Evolutionary conservation across 2,113 vertebrate species (phyloP).

Genomic region (Trogon melanurus): DNA sequence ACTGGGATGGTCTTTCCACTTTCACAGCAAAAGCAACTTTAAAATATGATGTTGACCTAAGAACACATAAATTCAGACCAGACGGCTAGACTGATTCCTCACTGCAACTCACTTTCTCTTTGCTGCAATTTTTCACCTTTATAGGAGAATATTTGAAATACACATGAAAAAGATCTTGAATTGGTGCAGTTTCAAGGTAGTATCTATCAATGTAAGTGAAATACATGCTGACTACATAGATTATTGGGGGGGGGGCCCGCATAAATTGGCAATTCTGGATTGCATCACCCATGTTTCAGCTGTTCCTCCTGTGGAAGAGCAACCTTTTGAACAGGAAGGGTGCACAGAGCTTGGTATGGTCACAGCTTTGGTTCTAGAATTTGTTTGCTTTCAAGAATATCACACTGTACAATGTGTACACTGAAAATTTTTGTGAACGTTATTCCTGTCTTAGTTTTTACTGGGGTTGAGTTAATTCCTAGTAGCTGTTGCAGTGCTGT

Average conservation of each 20-base stretch:
- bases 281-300: accelerated
- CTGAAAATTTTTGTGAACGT: background rate
- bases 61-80: background rate
- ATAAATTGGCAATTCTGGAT: background rate
- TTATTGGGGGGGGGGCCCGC: accelerated
- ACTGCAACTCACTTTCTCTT: background rate
- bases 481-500: too few species aligned
- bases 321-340: background rate
- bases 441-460: background rate
- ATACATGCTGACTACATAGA: background rate
- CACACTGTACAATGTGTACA: background rate
- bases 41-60: background rate
- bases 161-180: background rate
- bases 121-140: background rate
- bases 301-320: background rate
- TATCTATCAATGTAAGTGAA: background rate
- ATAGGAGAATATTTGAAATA: background rate
- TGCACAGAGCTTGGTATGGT: background rate
- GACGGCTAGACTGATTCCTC: background rate
- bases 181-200: background rate
- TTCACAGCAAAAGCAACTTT: background rate
- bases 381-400: background rate
- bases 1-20: background rate
- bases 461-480: too few species aligned
- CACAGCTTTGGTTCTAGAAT: background rate